phyloP scores from a whole-genome alignment of 2,113 vertebrate genomes.

The Chionis minor region DNA sequence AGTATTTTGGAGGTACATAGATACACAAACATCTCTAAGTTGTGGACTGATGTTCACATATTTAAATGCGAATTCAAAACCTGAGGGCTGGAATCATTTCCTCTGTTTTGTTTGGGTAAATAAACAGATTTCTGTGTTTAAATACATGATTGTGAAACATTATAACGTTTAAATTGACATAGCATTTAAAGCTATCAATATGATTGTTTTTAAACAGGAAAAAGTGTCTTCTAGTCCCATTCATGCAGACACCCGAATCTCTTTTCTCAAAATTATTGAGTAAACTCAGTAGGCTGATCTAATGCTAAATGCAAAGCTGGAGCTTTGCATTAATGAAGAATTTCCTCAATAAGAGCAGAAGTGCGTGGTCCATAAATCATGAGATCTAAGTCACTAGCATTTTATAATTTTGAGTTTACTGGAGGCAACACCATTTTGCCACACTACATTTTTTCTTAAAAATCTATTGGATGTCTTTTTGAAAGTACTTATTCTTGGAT shows the following conservation, averaged over 20 bases:
- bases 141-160: constrained; percentile 70
- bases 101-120: constrained; percentile 86
- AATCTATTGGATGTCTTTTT: neutral
- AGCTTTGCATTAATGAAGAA: neutral
- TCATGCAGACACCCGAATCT: neutral
- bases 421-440: neutral
- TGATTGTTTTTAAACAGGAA: neutral
- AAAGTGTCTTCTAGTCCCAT: neutral
- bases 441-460: neutral
- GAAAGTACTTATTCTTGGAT: neutral
- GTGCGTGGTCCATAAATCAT: neutral
- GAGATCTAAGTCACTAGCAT: neutral
- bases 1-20: constrained; percentile 85
- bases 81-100: constrained; percentile 83
- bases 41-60: constrained; percentile 81
- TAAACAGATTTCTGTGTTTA: constrained; percentile 87
- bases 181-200: neutral
- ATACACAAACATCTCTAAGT: constrained; percentile 79
- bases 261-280: neutral
- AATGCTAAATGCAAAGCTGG: neutral
- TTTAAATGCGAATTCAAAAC: constrained; percentile 80
- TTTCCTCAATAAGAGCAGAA: neutral
- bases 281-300: neutral
- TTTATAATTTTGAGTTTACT: neutral
- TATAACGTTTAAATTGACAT: constrained; percentile 7